These are phyloP conservation scores for Gerris lacustris DNA, from an alignment of 2,888 invertebrate species.

Conservation along the genomic window DNA sequence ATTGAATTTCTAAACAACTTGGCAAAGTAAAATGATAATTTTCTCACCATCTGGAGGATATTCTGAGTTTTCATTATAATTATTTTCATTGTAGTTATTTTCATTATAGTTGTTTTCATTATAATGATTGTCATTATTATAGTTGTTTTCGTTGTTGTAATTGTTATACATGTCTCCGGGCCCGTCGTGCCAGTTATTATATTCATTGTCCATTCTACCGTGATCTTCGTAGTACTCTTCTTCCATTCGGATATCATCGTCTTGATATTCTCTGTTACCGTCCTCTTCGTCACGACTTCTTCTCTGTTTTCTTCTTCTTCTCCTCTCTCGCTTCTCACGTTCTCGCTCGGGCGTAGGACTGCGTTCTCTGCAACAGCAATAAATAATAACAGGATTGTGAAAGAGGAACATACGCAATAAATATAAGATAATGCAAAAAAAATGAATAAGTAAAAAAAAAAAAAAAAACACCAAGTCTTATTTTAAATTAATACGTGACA, in stretches of 20 bases:
- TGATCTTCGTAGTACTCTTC: conserved; percentile 26
- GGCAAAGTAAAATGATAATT: no score
- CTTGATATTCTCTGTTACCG: conserved; percentile 25
- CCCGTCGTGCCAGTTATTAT: conserved; percentile 18
- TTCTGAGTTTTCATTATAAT: background rate
- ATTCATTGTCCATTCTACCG: background rate
- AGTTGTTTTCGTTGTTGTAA: conserved; percentile 34
- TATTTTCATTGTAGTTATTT: conserved; percentile 34
- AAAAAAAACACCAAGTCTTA: no score
- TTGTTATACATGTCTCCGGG: conserved; percentile 35
- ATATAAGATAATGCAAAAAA: no score
- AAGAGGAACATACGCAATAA: no score
- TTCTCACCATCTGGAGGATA: no score
- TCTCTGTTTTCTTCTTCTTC: conserved; percentile 16
- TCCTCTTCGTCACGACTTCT: conserved; percentile 17
- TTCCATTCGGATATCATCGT: conserved; percentile 33
- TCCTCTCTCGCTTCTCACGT: conserved; percentile 16
- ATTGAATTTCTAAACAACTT: no score
- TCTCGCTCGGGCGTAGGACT: background rate
- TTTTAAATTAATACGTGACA: no score
- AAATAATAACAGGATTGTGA: background rate
- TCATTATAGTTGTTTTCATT: conserved; percentile 32
- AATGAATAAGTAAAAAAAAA: no score
- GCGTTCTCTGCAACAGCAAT: background rate
- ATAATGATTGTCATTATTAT: conserved; percentile 45